These are phyloP conservation scores for Pampus argenteus DNA, from an alignment of 2,797 vertebrate species.

Conservation along the genomic window DNA sequence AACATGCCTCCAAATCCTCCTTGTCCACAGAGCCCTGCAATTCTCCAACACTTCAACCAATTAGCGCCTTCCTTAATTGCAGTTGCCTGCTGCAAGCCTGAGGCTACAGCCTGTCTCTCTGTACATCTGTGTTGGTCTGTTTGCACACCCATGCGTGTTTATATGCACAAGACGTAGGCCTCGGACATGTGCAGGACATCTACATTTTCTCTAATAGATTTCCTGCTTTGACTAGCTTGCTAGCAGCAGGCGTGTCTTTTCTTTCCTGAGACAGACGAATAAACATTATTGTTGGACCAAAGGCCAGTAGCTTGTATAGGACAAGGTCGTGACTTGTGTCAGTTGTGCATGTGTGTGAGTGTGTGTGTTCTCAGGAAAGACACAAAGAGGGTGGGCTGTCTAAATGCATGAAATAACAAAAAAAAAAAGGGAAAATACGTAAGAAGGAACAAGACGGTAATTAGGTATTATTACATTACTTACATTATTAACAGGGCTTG, in stretches of 20 bases:
- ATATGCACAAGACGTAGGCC: slow-evolving; percentile 45
- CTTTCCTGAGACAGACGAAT: slow-evolving; percentile 79
- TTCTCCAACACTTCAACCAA: slow-evolving; percentile 53
- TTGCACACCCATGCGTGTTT: slow-evolving; percentile 55
- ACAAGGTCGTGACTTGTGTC: slow-evolving; percentile 66
- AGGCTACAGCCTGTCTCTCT: slow-evolving; percentile 7
- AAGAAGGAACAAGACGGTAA: slow-evolving; percentile 14
- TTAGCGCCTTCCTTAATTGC: slow-evolving; percentile 59
- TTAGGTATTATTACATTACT: slow-evolving; percentile 12
- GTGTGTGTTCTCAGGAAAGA: slow-evolving; percentile 24
- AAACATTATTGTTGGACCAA: slow-evolving; percentile 84
- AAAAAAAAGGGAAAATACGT: slow-evolving; percentile 36
- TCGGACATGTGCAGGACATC: slow-evolving; percentile 59
- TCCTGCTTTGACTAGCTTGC: slow-evolving; percentile 81
- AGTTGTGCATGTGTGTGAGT: slow-evolving; percentile 29
- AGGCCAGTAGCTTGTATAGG: slow-evolving; percentile 59
- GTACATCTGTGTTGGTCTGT: slow-evolving; percentile 24
- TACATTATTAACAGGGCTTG: slow-evolving; percentile 14
- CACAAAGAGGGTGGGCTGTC: slow-evolving; percentile 19
- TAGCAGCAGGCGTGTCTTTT: slow-evolving; percentile 71
- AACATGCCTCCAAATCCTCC: slow-evolving; percentile 33
- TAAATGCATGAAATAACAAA: slow-evolving; percentile 37
- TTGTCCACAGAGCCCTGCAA: slow-evolving; percentile 21
- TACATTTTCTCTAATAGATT: slow-evolving; percentile 70
- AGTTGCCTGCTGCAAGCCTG: slow-evolving; percentile 19